These are phyloP conservation scores for Echeneis naucrates DNA, from an alignment of 2,797 vertebrate genomes.

Conservation along the genomic window DNA sequence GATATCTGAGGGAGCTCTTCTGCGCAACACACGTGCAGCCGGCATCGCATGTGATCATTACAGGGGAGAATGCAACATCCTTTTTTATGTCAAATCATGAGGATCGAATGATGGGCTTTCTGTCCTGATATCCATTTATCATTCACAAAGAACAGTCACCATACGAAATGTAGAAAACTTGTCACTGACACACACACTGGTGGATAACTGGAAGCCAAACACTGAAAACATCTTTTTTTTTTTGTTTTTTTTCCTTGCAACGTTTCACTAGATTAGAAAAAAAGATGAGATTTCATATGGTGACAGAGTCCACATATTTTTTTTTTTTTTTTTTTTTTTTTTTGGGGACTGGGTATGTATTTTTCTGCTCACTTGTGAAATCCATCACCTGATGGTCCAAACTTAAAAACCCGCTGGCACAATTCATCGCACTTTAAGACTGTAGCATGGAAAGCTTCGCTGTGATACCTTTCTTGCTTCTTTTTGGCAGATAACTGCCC, in stretches of 20 bases:
- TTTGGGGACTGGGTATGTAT: neutral
- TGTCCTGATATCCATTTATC: constrained; percentile 33
- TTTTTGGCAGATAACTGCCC: neutral
- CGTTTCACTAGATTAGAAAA: neutral
- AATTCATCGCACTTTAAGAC: neutral
- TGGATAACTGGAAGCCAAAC: neutral
- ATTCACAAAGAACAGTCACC: constrained; percentile 7
- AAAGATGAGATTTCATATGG: neutral
- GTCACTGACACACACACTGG: neutral
- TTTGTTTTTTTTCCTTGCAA: neutral
- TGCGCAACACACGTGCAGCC: constrained; percentile 50
- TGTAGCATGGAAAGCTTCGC: neutral
- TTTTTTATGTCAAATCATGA: constrained; percentile 45
- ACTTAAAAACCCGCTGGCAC: no score
- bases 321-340: neutral
- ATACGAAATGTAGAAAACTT: constrained; percentile 9
- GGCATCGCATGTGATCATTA: constrained; percentile 48
- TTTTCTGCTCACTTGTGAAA: neutral
- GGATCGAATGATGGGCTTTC: constrained; percentile 45
- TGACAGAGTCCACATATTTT: neutral
- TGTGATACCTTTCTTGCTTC: neutral
- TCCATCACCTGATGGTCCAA: neutral
- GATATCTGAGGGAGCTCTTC: constrained; percentile 76
- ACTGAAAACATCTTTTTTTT: neutral
- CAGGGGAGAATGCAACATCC: constrained; percentile 41